A percentile compares a stretch with the other conserved stretches of the same genome.
phyloP scores from a whole-genome alignment of 2,888 invertebrate genomes.

The Cataglyphis albicans region DNA sequence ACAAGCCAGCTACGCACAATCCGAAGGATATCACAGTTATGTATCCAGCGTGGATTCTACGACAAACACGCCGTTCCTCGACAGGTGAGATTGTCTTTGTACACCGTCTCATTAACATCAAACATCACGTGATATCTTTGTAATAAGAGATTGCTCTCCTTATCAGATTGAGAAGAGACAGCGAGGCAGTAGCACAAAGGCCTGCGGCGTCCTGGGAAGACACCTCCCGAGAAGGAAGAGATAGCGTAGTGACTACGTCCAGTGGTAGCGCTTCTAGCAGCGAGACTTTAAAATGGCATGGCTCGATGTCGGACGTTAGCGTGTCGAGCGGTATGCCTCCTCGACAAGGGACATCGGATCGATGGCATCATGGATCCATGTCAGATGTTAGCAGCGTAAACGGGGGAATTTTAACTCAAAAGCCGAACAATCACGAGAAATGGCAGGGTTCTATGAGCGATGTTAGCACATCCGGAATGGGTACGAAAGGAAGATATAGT shows the following conservation, averaged over 20 bases:
- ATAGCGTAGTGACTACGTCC: slow-evolving; percentile 89
- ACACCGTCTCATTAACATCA: not conserved
- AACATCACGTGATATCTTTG: not conserved
- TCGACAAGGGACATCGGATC: slow-evolving; percentile 72
- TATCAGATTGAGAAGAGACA: slow-evolving; percentile 87
- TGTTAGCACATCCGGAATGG: slow-evolving; percentile 83
- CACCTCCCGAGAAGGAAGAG: slow-evolving; percentile 87
- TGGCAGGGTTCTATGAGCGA: slow-evolving; percentile 91
- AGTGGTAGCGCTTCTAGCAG: slow-evolving; percentile 90
- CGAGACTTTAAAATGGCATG: slow-evolving; percentile 93
- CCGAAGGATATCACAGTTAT: slow-evolving; percentile 93
- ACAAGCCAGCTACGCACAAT: slow-evolving; percentile 92
- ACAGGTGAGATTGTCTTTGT: slow-evolving; percentile 86
- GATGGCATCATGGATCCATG: slow-evolving; percentile 83
- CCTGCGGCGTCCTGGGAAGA: slow-evolving; percentile 86
- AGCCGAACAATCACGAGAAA: slow-evolving; percentile 79
- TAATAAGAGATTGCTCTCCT: slow-evolving; percentile 35
- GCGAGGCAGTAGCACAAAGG: slow-evolving; percentile 87
- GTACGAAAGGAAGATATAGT: slow-evolving; percentile 68
- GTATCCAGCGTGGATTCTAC: slow-evolving; percentile 92
- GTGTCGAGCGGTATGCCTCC: slow-evolving; percentile 84
- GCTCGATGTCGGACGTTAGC: slow-evolving; percentile 88
- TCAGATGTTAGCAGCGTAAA: slow-evolving; percentile 83
- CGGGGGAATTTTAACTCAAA: slow-evolving; percentile 74
- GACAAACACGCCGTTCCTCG: slow-evolving; percentile 90